Conservation (phyloP, 2,797 vertebrate genomes). For the Pangasius djambal region DNA sequence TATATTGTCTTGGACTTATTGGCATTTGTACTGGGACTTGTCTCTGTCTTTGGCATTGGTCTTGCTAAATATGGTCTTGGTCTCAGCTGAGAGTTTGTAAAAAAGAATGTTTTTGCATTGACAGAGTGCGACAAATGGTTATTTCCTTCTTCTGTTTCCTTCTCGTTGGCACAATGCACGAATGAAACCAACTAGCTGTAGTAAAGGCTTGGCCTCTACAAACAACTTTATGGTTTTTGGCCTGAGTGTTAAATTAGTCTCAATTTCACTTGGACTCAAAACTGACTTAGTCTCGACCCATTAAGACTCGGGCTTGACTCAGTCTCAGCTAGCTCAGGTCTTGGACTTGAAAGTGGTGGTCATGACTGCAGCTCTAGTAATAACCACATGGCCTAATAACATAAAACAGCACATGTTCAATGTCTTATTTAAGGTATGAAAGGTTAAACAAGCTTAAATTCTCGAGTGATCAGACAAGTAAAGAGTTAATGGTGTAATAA, state of each 20-base stretch:
- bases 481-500: background rate
- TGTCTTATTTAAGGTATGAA: background rate
- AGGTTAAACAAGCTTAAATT: background rate
- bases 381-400: background rate
- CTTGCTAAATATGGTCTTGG: background rate
- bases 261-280: background rate
- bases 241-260: background rate
- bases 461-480: background rate
- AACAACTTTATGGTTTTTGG: background rate
- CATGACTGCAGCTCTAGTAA: background rate
- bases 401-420: background rate
- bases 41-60: background rate
- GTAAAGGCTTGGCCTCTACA: background rate
- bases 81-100: background rate
- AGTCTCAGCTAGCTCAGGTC: background rate
- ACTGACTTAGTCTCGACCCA: background rate
- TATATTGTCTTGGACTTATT: background rate
- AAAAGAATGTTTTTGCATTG: background rate
- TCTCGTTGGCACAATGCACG: background rate
- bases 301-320: background rate
- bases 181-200: background rate
- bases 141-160: background rate
- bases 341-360: background rate
- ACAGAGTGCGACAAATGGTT: background rate
- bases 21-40: background rate